Base-by-base conservation (phyloP, 2,888 invertebrate species). In the Liposcelis brunnea region DNA sequence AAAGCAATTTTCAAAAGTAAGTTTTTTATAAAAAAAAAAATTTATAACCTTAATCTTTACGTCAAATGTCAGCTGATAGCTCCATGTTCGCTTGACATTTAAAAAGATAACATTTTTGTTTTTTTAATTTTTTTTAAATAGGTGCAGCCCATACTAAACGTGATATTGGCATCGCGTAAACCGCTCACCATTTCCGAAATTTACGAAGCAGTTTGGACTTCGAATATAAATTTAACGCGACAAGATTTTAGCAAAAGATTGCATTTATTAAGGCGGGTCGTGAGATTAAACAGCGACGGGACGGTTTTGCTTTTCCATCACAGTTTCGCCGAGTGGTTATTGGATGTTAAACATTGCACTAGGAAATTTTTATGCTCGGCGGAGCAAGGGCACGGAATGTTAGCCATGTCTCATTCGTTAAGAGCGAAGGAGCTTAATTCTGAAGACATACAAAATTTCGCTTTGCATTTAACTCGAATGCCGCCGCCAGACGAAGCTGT, bases 321-420 rank as follows among this genome's bases (percentile, higher is more conserved):
- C 60, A 91, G 90, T 49, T 94, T 94, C 62, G 84, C 90, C 18
- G 83, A 85, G 59, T 95, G 95, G 95, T 66, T 95, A 52, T 67
- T 87, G 45, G 95, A 95, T 61, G 93, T 95, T n/a, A 95, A 95
- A 63, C 93, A 95, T 59, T 93, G 94, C 62, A 95, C 94, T 2
- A 82, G 90, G 54, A 84, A 90, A 54, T 95, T 90, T 63, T 70
- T 94, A 51, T 94, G 90, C 61, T 79, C 80, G 52, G 78, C 84
- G 7, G 70, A 76, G 43, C 85, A 87, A 54, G 94, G 94, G 0
- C 93, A 94, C 61, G 82, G 82, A 8, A 83, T 85, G 61, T 69
- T 90, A 34, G 82, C 85, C 15, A 82, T 90, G 77, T 58, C 62
- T 50, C 61, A 86, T 67, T 73, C 80, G 43, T 64, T 81, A 42